Conservation (phyloP, 1,140 invertebrate genomes). For the Hycleus phaleratus region DNA sequence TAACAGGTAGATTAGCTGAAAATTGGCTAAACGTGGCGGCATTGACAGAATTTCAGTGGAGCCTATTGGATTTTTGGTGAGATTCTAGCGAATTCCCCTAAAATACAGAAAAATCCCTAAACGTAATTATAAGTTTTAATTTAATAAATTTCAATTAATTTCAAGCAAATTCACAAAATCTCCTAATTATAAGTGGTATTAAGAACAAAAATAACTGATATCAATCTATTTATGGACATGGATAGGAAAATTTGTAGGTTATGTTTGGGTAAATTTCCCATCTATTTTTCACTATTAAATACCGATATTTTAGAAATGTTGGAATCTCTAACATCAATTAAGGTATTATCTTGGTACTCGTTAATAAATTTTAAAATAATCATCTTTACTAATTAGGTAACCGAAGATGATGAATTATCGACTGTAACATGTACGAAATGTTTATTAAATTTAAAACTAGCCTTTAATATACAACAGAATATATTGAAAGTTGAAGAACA, state of each 20-base stretch:
- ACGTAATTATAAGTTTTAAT: too few species aligned
- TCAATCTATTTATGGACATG: neutral
- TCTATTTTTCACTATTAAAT: constrained; percentile 5
- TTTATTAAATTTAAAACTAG: constrained; percentile 6
- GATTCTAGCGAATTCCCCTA: too few species aligned
- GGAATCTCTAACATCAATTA: constrained; percentile 2
- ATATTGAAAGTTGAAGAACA: constrained; percentile 1
- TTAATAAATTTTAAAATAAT: neutral
- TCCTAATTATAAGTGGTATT: too few species aligned
- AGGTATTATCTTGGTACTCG: neutral
- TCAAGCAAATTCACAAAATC: too few species aligned
- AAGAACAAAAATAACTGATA: too few species aligned
- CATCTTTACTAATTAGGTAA: neutral
- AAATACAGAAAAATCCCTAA: too few species aligned
- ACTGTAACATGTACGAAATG: constrained; percentile 6
- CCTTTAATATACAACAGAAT: constrained; percentile 7
- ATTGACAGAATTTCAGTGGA: too few species aligned
- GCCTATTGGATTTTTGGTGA: too few species aligned
- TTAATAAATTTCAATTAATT: too few species aligned
- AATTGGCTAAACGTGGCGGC: too few species aligned
- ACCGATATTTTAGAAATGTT: constrained; percentile 1
- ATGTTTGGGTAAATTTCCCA: neutral
- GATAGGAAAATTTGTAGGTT: constrained; percentile 8
- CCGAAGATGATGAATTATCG: neutral
- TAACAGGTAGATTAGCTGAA: too few species aligned